Conservation (phyloP, 2,797 vertebrate species). For the Liparis tanakae region DNA sequence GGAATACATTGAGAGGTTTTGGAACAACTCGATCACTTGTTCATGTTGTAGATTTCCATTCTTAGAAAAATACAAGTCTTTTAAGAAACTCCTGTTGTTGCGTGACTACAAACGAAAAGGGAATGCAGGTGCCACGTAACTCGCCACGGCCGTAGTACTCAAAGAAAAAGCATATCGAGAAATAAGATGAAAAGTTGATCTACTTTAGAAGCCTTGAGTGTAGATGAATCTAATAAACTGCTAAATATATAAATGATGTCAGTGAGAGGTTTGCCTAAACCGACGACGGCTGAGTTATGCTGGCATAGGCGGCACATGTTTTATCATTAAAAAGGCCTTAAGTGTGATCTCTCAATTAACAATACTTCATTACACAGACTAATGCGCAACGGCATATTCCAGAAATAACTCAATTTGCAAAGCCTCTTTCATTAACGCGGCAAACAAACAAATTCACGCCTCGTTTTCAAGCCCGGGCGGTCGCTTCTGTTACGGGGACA, state of each 20-base stretch:
- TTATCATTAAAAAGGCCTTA: not conserved
- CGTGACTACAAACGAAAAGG: not conserved
- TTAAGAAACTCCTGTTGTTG: not conserved
- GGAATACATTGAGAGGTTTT: not conserved
- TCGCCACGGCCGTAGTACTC: no score
- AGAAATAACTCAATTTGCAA: conserved; percentile 48
- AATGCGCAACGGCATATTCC: conserved; percentile 25
- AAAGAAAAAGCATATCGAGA: not conserved
- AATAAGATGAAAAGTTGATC: not conserved
- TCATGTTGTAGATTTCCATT: not conserved
- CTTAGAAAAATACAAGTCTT: not conserved
- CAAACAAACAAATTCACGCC: conserved; percentile 28
- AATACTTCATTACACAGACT: not conserved
- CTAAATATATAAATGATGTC: not conserved
- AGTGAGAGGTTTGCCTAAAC: not conserved
- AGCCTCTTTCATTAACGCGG: conserved; percentile 52
- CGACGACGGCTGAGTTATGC: not conserved
- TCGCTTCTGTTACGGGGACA: conserved; percentile 42
- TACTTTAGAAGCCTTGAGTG: not conserved
- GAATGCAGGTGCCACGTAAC: not conserved
- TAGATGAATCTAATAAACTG: not conserved
- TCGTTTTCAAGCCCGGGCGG: conserved; percentile 41
- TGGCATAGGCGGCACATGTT: not conserved
- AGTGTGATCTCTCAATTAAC: conserved; percentile 28
- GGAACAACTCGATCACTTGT: not conserved